Evolutionary conservation across 2,113 vertebrate genomes (phyloP).

Genomic region (pig (Sus scrofa)): T2T-Sscrofa CM000824.6:170086001-170086500

Average conservation of each 20-base stretch:
- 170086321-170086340: conserved; percentile 18
- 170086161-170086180: conserved; percentile 64
- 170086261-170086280: conserved; percentile 60
- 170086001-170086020: conserved; percentile 1
- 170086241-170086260: conserved; percentile 25
- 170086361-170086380: conserved; percentile 41
- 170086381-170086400: conserved; percentile 48
- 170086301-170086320: conserved; percentile 37
- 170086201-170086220: conserved; percentile 41
- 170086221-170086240: conserved; percentile 71
- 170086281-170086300: conserved; percentile 55
- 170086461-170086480: conserved; percentile 14
- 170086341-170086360: conserved; percentile 63
- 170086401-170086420: not conserved
- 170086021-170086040: not conserved
- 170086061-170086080: conserved; percentile 36
- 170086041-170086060: not conserved
- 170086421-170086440: conserved; percentile 52
- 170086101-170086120: conserved; percentile 42
- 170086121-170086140: conserved; percentile 73
- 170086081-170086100: conserved; percentile 55
- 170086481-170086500: conserved; percentile 55
- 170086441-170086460: conserved; percentile 16
- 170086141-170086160: conserved; percentile 54
- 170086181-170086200: conserved; percentile 59